Conservation (phyloP, 2,888 invertebrate species). For the Hedychridium roseum region DNA sequence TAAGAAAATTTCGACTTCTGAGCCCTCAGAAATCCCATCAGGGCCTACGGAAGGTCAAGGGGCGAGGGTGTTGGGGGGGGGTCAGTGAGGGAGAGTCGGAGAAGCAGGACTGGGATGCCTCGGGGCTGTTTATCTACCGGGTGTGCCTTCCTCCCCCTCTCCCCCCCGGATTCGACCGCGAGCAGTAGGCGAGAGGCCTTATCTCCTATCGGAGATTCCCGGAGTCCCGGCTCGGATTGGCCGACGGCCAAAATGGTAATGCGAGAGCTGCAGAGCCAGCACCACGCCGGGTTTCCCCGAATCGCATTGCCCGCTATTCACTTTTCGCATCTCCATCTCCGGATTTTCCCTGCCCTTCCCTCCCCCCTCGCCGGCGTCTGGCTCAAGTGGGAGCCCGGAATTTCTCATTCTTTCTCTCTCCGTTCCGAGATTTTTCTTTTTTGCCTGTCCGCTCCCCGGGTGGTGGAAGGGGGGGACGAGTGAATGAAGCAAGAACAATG, state of each 20-base stretch:
- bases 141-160: slow-evolving; percentile 34
- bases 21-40: slow-evolving; percentile 39
- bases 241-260: slow-evolving; percentile 55
- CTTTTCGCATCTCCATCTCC: slow-evolving; percentile 47
- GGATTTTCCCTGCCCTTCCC: slow-evolving; percentile 28
- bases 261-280: slow-evolving; percentile 40
- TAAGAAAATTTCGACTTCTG: slow-evolving; percentile 47
- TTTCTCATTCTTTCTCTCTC: too few relatives aligned
- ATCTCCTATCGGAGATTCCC: slow-evolving; percentile 50
- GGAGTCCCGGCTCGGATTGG: slow-evolving; percentile 41
- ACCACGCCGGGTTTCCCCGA: slow-evolving; percentile 35
- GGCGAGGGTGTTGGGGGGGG: slow-evolving; percentile 2
- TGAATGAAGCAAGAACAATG: too few relatives aligned
- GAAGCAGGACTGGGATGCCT: slow-evolving; percentile 30
- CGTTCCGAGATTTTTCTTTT: too few relatives aligned
- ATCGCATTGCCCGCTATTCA: slow-evolving; percentile 52
- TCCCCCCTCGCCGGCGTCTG: slow-evolving; percentile 21
- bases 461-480: neutral
- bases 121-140: slow-evolving; percentile 49
- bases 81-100: slow-evolving; percentile 9
- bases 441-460: too few relatives aligned
- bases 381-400: slow-evolving; percentile 4
- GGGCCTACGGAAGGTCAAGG: slow-evolving; percentile 16
- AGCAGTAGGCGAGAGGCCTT: slow-evolving; percentile 35
- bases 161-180: slow-evolving; percentile 33